Conservation (phyloP, 92 coral and sea anemone species). For the Muricea muricata region DNA sequence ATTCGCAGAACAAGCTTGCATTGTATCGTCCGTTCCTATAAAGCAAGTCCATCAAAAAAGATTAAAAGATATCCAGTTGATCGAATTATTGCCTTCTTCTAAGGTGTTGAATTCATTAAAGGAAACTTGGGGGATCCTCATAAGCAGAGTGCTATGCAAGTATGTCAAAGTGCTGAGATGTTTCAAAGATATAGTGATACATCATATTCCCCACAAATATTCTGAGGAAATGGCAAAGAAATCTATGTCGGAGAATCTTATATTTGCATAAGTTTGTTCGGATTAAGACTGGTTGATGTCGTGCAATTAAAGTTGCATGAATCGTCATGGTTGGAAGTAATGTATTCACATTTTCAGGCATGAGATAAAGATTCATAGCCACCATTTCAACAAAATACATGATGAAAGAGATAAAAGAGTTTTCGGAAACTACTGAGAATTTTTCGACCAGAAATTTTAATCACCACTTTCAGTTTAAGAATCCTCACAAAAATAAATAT, state of each 20-base stretch:
- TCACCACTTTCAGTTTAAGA: too few species aligned
- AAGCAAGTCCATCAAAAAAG: background rate
- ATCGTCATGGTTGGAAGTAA: background rate
- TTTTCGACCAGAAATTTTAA: too few species aligned
- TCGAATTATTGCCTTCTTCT: slow-evolving; percentile 35
- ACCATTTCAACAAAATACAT: background rate
- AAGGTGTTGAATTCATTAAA: background rate
- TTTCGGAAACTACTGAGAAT: too few species aligned
- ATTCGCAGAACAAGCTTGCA: background rate
- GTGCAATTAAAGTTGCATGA: too few species aligned
- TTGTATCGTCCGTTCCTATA: background rate
- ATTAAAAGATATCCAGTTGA: slow-evolving; percentile 46
- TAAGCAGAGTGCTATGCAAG: background rate
- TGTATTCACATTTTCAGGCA: slow-evolving; percentile 29
- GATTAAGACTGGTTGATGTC: too few species aligned
- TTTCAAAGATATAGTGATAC: background rate
- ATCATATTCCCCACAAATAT: slow-evolving; percentile 44
- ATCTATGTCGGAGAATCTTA: slow-evolving; percentile 24
- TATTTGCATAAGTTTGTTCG: too few species aligned
- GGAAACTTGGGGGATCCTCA: background rate
- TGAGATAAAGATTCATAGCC: slow-evolving; percentile 50
- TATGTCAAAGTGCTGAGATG: background rate
- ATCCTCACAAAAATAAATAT: too few species aligned
- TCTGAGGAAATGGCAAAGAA: too few species aligned
- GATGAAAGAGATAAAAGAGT: background rate